Base-by-base conservation (phyloP, 2,888 invertebrate species). In the Conistra vaccinii region DNA sequence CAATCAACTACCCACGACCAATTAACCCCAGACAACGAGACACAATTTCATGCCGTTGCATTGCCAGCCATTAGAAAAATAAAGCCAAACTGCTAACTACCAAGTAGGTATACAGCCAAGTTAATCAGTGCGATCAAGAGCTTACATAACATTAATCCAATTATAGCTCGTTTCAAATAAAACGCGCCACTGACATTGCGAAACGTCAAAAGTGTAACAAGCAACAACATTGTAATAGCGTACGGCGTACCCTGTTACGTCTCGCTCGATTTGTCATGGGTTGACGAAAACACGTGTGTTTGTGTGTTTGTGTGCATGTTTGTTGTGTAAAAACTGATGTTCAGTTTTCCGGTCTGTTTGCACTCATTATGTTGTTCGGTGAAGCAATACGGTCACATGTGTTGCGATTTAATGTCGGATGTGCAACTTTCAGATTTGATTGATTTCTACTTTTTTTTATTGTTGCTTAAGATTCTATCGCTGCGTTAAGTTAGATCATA, bases 251-350 rank as follows among this genome's bases (percentile, higher is more conserved):
- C 85, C 81, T 81, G 89, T 90, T 88, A 88, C 88, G 91, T 91
- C 81, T 86, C 90, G 90, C 83, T 80, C 84, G 89, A 91, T 92
- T 92, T 89, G 91, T 72, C 86, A 81, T 81, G 87, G 88, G 85
- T 87, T 92, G 88, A 84, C 87, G 87, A 89, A 87, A 89, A 87
- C 87, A 87, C 83, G 81, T 79, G 83, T 83, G 84, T 42, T 48
- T 66, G 81, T 79, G 83, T 83, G 84, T 42, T 48, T 66, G 29
- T 62, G 42, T 66, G 58, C 17, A 71, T 65, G 51, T 69, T 67
- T 82, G 88, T 88, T 90, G 87, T 79, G 70, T 67, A 85, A 86
- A 76, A 76, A 82, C 68, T 65, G 60, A 70, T 57, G 78, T 71
- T 67, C 69, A 66, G 62, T 81, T 86, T 86, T 86, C 83, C 85